These are phyloP conservation scores for Pardalotus punctatus DNA, from an alignment of 2,113 vertebrate species.

Conservation along the genomic window DNA sequence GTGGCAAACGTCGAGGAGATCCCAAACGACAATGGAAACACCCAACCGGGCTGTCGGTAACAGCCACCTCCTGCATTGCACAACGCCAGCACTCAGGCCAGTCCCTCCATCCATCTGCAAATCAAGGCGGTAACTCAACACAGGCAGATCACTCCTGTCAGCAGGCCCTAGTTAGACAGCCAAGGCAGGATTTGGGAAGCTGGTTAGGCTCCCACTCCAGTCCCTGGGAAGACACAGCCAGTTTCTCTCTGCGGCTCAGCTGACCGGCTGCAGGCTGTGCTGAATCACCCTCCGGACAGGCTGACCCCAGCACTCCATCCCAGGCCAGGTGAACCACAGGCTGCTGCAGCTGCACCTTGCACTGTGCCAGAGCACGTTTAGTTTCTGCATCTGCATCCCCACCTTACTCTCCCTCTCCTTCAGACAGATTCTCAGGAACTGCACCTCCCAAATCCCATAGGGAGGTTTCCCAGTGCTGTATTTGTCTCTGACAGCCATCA, in stretches of 20 bases:
- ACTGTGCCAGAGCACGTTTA: fast-evolving
- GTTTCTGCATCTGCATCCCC: not conserved
- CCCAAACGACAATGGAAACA: fast-evolving
- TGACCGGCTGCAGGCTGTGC: not conserved
- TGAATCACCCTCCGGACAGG: not conserved
- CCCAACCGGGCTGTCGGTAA: fast-evolving
- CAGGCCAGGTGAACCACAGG: not conserved
- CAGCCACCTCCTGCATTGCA: not conserved
- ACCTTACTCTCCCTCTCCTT: fast-evolving
- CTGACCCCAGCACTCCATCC: fast-evolving
- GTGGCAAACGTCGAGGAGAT: not conserved
- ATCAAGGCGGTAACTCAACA: not conserved
- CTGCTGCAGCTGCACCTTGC: fast-evolving
- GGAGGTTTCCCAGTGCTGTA: fast-evolving
- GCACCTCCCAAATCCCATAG: not conserved
- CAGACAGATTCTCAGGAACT: fast-evolving
- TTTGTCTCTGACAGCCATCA: not conserved
- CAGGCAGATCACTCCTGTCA: not conserved
- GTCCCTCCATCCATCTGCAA: not conserved
- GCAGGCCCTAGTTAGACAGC: not conserved
- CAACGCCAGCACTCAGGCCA: fast-evolving
- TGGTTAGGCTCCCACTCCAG: not conserved
- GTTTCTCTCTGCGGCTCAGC: not conserved
- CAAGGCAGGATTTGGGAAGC: not conserved
- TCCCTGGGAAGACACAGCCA: not conserved